These are phyloP conservation scores for Heloderma charlesbogerti DNA, from an alignment of 2,113 vertebrate species.

Conservation along the genomic window DNA sequence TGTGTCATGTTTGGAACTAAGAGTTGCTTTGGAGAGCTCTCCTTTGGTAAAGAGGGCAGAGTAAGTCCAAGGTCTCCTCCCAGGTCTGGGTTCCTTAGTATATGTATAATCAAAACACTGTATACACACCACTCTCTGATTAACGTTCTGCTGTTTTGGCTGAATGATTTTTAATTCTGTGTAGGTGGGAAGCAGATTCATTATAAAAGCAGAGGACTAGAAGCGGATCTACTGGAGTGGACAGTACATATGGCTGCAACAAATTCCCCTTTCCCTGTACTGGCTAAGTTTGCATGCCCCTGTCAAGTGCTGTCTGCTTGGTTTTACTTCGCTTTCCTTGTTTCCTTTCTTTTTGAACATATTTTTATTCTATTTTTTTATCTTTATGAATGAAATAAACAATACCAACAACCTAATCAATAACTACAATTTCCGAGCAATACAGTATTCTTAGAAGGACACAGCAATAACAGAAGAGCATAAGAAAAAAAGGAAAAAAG, in stretches of 20 bases:
- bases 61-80: neutral
- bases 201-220: constrained; percentile 61
- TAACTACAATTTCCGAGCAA: too few relatives aligned
- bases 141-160: constrained; percentile 59
- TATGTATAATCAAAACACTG: neutral
- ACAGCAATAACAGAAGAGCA: too few relatives aligned
- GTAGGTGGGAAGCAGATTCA: constrained; percentile 62
- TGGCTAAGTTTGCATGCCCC: constrained; percentile 56
- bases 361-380: too few relatives aligned
- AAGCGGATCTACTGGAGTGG: constrained; percentile 52
- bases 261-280: constrained; percentile 51
- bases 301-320: constrained; percentile 4
- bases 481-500: too few relatives aligned
- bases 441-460: too few relatives aligned
- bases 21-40: neutral
- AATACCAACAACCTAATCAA: too few relatives aligned
- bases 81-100: neutral
- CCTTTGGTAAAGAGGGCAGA: neutral
- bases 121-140: neutral
- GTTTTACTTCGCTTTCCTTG: constrained; percentile 27
- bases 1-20: neutral
- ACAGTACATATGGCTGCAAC: constrained; percentile 38
- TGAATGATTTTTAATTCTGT: constrained; percentile 59
- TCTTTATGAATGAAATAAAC: too few relatives aligned
- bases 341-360: too few relatives aligned